phyloP scores from a whole-genome alignment of 2,888 invertebrate genomes.

The Tetranychus piercei region DNA sequence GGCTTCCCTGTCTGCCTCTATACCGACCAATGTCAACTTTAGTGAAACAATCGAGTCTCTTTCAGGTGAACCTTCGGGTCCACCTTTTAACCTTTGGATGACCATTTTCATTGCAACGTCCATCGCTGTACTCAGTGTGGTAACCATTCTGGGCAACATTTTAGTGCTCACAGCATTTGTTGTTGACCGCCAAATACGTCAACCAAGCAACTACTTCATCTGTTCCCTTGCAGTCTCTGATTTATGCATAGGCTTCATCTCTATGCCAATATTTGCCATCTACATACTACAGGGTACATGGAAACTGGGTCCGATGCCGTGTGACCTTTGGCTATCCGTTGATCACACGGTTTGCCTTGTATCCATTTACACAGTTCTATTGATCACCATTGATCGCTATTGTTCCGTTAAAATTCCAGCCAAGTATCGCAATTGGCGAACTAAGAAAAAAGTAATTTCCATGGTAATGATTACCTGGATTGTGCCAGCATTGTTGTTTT shows the following conservation, averaged over 20 bases:
- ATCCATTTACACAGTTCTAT: slow-evolving; percentile 93
- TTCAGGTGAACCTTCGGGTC: neutral
- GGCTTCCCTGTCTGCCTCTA: no score
- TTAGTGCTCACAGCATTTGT: slow-evolving; percentile 84
- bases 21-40: no score
- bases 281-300: slow-evolving; percentile 89
- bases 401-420: slow-evolving; percentile 98
- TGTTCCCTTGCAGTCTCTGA: slow-evolving; percentile 93
- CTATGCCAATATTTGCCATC: slow-evolving; percentile 95
- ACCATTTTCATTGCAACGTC: slow-evolving; percentile 70
- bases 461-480: slow-evolving; percentile 95
- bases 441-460: slow-evolving; percentile 74
- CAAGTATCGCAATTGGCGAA: slow-evolving; percentile 87
- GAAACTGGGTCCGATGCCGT: slow-evolving; percentile 84
- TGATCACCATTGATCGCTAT: slow-evolving; percentile 94
- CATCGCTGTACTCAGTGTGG: slow-evolving; percentile 64
- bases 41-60: neutral
- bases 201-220: slow-evolving; percentile 98
- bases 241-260: slow-evolving; percentile 87
- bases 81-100: slow-evolving; percentile 70
- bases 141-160: slow-evolving; percentile 86
- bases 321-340: slow-evolving; percentile 93
- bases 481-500: slow-evolving; percentile 83
- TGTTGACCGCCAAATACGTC: slow-evolving; percentile 68
- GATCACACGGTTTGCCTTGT: slow-evolving; percentile 98